Evolutionary conservation across 2,888 invertebrate species (phyloP), one percentile per base, ranked within the genome.

Genomic region (Bombyx huttoni): DNA sequence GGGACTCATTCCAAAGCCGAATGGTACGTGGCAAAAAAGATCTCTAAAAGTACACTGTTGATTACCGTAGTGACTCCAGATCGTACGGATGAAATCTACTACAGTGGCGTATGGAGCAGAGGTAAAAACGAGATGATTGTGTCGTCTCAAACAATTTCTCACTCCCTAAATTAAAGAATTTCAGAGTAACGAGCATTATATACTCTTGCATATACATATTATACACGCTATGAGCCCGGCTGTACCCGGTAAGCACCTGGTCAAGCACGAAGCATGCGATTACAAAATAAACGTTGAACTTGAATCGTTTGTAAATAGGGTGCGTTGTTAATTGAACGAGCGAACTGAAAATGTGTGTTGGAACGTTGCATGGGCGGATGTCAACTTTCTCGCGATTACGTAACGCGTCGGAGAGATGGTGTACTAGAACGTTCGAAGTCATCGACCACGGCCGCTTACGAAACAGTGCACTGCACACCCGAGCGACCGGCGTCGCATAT

Each of bases 331-430:
- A 62, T 70, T 72, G 73, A 73, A 68, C 70, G 58, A 56, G 49
- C 50, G 61, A 51, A 52, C 70, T 69, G 68, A 73, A 73, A 69
- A 66, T 61, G 64, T 64, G 64, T 62, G 67, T 64, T 65, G 66
- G 65, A 61, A 63, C 68, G 65, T 54, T 61, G 63, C 58, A 62
- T 67, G 66, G 65, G 75, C 81, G 78, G 82, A 85, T 83, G 86
- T 86, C 86, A 85, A 85, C 87, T 88, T 88, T 88, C 87, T 82
- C 85, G 83, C 72, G 58, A 75, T 87, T 86, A 78, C 85, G 83
- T 77, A 86, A 87, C 73, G 57, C 47, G 40, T 58, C 67, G 68
- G 77, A 73, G 80, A 84, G 82, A 84, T 81, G 75, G 63, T 65
- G 80, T 79, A 77, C 86, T 83, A 79, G 85, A 86, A 86, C 81